A percentile compares a stretch with the other conserved stretches of the same genome.
Conservation (phyloP, 2,888 invertebrate species). For the Eupsilia transversa region DNA sequence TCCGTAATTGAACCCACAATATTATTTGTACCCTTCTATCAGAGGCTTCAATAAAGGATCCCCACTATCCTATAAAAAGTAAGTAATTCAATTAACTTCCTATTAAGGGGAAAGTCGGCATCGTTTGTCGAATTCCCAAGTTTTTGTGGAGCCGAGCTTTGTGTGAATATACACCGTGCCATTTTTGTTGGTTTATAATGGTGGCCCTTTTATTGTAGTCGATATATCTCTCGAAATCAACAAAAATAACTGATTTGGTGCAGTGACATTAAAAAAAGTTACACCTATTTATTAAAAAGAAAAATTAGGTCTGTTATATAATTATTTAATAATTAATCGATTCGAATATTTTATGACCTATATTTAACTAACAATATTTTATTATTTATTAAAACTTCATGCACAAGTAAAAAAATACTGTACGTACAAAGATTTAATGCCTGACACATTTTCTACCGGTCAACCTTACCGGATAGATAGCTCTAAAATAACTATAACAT, state of each 20-base stretch:
- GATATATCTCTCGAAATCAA: not conserved
- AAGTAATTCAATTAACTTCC: conserved; percentile 69
- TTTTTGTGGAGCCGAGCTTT: conserved; percentile 58
- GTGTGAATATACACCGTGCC: conserved; percentile 43
- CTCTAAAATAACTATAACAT: not conserved
- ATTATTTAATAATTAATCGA: not conserved
- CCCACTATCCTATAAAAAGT: conserved; percentile 57
- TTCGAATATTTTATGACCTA: not conserved
- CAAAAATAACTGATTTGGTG: not conserved
- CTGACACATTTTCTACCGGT: not conserved
- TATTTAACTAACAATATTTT: not conserved
- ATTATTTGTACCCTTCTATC: conserved; percentile 50
- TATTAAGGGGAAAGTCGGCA: conserved; percentile 65
- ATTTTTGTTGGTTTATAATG: conserved; percentile 1
- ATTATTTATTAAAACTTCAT: not conserved
- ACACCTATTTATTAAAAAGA: not conserved
- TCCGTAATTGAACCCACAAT: conserved; percentile 44
- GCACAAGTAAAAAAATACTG: not conserved
- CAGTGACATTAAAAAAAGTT: not conserved
- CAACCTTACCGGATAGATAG: not conserved
- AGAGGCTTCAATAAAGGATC: conserved; percentile 33
- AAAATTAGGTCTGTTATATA: not conserved
- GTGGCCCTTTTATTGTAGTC: not conserved
- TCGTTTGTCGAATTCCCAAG: conserved; percentile 60
- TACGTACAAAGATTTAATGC: not conserved